Conservation (phyloP, 1,140 invertebrate species). For the Arctopsyche grandis region DNA sequence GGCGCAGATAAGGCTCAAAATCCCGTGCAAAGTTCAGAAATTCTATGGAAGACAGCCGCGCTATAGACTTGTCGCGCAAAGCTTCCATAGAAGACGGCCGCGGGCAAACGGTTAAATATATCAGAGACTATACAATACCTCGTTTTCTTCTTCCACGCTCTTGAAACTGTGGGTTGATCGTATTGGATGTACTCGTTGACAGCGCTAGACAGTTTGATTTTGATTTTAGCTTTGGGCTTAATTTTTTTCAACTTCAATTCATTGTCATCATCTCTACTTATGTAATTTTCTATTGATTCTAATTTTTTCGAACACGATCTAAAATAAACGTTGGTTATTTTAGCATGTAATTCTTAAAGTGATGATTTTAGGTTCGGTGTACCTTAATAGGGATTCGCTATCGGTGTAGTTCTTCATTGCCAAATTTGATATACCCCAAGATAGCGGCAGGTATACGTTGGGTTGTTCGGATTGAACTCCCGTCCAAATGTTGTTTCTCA, state of each 20-base stretch:
- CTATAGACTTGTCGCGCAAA: no score
- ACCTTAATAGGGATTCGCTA: constrained; percentile 67
- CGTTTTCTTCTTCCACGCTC: constrained; percentile 66
- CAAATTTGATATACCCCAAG: constrained; percentile 70
- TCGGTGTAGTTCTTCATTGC: constrained; percentile 67
- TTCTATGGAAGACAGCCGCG: no score
- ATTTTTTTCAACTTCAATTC: constrained; percentile 64
- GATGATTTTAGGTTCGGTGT: no score
- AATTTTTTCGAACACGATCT: constrained; percentile 69
- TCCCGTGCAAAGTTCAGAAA: no score
- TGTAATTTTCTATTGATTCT: constrained; percentile 63
- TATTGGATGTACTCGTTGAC: constrained; percentile 58
- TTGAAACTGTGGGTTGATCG: constrained; percentile 59
- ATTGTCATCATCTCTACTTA: constrained; percentile 59
- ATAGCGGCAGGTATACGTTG: constrained; percentile 64
- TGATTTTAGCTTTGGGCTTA: constrained; percentile 64
- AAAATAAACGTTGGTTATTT: constrained; percentile 37
- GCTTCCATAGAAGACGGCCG: no score
- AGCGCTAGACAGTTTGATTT: constrained; percentile 61
- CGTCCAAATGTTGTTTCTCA: constrained; percentile 71
- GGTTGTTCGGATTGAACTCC: constrained; percentile 62
- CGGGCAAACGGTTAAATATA: no score
- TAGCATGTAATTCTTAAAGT: no score
- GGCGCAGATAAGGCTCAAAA: no score
- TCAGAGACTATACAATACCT: constrained; percentile 56